A percentile compares a stretch with the other conserved stretches of the same genome.
phyloP scores from a whole-genome alignment of 2,113 vertebrate species.

The Caranx melampygus region DNA sequence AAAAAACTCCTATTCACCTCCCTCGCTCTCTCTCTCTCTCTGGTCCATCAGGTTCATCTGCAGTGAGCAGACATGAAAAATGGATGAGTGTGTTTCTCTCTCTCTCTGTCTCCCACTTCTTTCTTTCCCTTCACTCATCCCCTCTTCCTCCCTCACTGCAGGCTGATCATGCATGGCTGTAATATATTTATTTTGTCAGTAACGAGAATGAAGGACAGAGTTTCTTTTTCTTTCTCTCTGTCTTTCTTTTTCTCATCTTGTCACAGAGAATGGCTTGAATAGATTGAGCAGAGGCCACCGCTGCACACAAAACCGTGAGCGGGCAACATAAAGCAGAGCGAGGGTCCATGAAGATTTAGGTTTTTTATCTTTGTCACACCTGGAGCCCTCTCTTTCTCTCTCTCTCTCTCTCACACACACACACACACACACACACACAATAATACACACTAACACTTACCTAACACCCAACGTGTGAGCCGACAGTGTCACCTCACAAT shows the following conservation, averaged over 20 bases:
- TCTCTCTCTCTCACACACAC: not conserved
- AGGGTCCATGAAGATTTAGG: slow-evolving; percentile 26
- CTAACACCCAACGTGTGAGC: not conserved
- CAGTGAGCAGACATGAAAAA: slow-evolving; percentile 71
- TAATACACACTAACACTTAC: not conserved
- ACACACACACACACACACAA: not conserved
- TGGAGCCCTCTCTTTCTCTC: not conserved
- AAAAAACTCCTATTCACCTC: not conserved
- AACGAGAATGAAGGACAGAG: slow-evolving; percentile 52
- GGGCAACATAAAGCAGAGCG: slow-evolving; percentile 1
- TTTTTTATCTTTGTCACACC: slow-evolving; percentile 27
- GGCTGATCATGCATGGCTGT: slow-evolving; percentile 60
- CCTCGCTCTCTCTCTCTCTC: slow-evolving; percentile 26
- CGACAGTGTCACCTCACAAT: slow-evolving; percentile 1
- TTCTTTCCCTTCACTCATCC: slow-evolving; percentile 42
- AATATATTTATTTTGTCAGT: slow-evolving; percentile 68
- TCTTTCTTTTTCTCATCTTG: slow-evolving; percentile 5
- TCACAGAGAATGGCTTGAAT: slow-evolving; percentile 3
- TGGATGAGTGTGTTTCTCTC: slow-evolving; percentile 66
- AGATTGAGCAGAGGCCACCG: slow-evolving; percentile 12
- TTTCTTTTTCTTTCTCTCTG: not conserved
- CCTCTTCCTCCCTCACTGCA: slow-evolving; percentile 49
- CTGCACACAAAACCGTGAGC: slow-evolving; percentile 4
- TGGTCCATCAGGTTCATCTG: slow-evolving; percentile 57
- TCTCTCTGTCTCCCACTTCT: slow-evolving; percentile 9